A percentile compares a stretch with the other conserved stretches of the same genome.
Conservation (phyloP, 2,113 vertebrate species). For the Macaca nemestrina region DNA sequence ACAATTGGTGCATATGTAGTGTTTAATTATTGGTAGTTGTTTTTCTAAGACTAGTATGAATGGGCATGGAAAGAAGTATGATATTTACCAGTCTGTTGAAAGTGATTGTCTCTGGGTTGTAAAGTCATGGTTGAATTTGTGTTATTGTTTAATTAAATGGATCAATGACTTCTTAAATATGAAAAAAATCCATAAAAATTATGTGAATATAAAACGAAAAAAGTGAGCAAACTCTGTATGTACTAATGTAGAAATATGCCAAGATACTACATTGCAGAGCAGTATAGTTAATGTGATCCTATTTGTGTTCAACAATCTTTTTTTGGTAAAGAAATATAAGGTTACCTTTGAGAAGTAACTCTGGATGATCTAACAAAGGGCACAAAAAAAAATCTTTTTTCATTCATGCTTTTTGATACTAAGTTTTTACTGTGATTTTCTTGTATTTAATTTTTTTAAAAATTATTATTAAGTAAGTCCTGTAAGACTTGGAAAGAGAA, state of each 20-base stretch:
- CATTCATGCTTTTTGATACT: not conserved
- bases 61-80: not conserved
- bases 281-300: not conserved
- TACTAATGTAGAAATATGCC: not conserved
- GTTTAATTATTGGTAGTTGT: not conserved
- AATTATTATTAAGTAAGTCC: constrained; percentile 12
- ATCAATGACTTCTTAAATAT: not conserved
- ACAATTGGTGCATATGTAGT: not conserved
- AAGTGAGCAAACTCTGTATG: not conserved
- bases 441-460: not conserved
- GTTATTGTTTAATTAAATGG: not conserved
- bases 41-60: not conserved
- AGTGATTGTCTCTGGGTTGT: not conserved
- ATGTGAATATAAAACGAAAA: not conserved
- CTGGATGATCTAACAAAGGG: not conserved
- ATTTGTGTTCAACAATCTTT: not conserved
- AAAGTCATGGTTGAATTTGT: not conserved
- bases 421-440: constrained; percentile 17
- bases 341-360: not conserved
- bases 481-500: not conserved
- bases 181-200: not conserved
- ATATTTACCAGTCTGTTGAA: not conserved
- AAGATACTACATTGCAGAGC: not conserved
- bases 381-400: not conserved
- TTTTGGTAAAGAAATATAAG: not conserved